These are phyloP conservation scores for Halichoerus grypus DNA, from an alignment of 2,113 vertebrate genomes.

Conservation along the genomic window DNA sequence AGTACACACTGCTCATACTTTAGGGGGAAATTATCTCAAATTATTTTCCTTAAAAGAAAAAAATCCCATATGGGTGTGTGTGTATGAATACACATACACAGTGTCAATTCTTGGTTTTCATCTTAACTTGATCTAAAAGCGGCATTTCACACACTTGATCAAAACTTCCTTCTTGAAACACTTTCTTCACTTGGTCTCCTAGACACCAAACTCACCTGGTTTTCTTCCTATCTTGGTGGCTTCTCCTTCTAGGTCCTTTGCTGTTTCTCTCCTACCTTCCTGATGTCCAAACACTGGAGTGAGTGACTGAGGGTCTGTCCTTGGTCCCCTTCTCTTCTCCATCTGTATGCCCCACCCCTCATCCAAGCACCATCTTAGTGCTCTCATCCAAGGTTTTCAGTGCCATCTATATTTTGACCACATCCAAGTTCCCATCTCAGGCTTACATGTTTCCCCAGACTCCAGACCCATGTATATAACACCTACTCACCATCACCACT, in stretches of 20 bases:
- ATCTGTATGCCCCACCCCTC: accelerated
- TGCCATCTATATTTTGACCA: background rate
- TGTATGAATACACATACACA: background rate
- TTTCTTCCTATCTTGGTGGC: background rate
- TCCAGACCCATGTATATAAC: background rate
- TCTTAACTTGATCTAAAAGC: constrained; percentile 46
- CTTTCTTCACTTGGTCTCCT: constrained; percentile 50
- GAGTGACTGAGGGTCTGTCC: background rate
- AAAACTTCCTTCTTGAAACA: constrained; percentile 11
- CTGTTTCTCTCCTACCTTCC: background rate
- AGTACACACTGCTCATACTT: background rate
- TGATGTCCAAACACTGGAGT: no score
- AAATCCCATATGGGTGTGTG: background rate
- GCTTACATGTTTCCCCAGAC: background rate
- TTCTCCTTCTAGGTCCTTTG: background rate
- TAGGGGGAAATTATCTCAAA: background rate
- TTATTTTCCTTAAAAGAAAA: constrained; percentile 48
- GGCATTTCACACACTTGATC: constrained; percentile 22
- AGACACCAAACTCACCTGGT: constrained; percentile 25
- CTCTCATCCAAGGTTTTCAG: background rate
- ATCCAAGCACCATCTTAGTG: background rate
- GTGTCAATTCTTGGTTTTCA: background rate
- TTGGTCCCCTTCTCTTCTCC: background rate
- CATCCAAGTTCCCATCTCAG: background rate
- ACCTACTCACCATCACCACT: background rate